phyloP scores from a whole-genome alignment of 2,888 invertebrate genomes.

The Nebria brevicollis region DNA sequence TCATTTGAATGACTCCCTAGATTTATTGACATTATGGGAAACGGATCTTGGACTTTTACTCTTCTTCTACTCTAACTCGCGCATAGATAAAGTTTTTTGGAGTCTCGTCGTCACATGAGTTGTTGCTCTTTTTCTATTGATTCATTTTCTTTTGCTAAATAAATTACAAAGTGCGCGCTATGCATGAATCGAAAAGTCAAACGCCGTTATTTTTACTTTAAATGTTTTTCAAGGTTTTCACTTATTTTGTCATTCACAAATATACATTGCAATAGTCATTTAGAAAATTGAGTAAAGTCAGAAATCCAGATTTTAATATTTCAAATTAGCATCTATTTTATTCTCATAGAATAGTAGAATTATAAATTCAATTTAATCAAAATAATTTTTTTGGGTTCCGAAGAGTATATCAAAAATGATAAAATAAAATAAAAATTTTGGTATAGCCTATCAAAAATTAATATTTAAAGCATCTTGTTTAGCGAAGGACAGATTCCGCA shows the following conservation, averaged over 20 bases:
- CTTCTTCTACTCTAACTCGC: constrained; percentile 23
- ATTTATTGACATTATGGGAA: constrained; percentile 45
- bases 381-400: no score
- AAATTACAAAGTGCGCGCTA: background rate
- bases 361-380: no score
- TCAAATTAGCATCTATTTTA: no score
- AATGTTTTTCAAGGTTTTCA: background rate
- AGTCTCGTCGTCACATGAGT: constrained; percentile 3
- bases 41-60: constrained; percentile 17
- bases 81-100: constrained; percentile 35
- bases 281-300: no score
- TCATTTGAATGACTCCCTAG: constrained; percentile 50
- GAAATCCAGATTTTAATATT: no score
- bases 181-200: background rate
- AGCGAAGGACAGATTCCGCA: background rate
- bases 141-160: background rate
- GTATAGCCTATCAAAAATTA: no score
- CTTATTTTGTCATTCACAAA: background rate
- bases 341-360: no score
- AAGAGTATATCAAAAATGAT: no score
- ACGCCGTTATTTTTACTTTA: background rate
- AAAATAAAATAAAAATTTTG: no score
- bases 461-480: background rate
- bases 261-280: background rate
- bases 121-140: constrained; percentile 31